These are phyloP conservation scores for Drosophila ananassae DNA, from an alignment of 1,140 invertebrate genomes.

Conservation along the genomic window DNA sequence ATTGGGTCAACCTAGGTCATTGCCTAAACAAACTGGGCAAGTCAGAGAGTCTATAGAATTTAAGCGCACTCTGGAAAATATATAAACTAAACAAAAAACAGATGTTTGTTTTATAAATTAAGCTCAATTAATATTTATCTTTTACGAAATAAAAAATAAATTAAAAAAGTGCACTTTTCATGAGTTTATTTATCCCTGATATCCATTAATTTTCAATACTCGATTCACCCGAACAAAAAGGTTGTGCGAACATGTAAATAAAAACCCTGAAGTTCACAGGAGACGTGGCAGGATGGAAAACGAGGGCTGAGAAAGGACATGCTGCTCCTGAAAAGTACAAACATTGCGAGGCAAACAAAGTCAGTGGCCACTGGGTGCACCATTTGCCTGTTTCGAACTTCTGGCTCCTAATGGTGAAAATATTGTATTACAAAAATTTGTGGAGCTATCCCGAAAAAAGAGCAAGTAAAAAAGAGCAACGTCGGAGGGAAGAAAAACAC, in stretches of 20 bases:
- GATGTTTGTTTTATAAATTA: neutral
- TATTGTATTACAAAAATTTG: conserved; percentile 81
- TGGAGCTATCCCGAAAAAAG: conserved; percentile 40
- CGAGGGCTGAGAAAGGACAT: neutral
- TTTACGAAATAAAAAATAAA: neutral
- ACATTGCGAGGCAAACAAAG: conserved; percentile 68
- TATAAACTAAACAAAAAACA: neutral
- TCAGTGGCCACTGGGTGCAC: conserved; percentile 45
- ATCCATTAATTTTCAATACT: neutral
- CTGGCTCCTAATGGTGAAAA: conserved; percentile 71
- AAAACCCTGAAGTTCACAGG: conserved; percentile 3
- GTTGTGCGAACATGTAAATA: conserved; percentile 56
- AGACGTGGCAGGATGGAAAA: conserved; percentile 4
- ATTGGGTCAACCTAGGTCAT: conserved; percentile 15
- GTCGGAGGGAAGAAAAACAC: conserved; percentile 17
- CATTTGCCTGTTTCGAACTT: conserved; percentile 56
- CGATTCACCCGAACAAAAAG: neutral
- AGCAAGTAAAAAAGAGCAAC: conserved; percentile 27
- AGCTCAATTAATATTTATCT: neutral
- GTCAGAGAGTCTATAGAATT: neutral
- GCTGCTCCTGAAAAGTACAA: conserved; percentile 35
- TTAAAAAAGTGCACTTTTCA: neutral
- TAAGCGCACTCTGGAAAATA: neutral
- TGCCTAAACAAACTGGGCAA: conserved; percentile 22
- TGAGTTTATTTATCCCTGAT: neutral